Conservation (phyloP, 2,113 vertebrate genomes). For the Python bivittatus region DNA sequence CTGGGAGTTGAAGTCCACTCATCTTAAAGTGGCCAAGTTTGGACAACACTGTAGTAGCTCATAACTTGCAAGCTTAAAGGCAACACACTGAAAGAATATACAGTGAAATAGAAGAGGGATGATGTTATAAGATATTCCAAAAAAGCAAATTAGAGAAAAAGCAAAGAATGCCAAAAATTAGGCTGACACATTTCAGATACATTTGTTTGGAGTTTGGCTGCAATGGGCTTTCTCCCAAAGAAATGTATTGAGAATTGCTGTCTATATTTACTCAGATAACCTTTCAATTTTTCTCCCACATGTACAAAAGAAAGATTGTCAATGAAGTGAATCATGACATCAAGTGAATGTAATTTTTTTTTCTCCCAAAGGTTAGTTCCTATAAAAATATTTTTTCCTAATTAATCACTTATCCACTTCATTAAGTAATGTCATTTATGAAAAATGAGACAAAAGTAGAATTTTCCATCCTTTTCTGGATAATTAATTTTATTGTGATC, state of each 20-base stretch:
- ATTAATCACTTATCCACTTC: slow-evolving; percentile 64
- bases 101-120: not conserved
- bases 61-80: not conserved
- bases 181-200: not conserved
- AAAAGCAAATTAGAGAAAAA: not conserved
- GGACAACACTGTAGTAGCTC: too few relatives aligned
- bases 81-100: not conserved
- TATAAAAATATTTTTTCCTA: slow-evolving; percentile 53
- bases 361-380: not conserved
- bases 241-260: not conserved
- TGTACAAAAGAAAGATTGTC: not conserved
- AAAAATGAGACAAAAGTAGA: slow-evolving; percentile 36
- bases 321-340: not conserved
- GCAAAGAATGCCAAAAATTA: not conserved
- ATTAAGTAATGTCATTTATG: slow-evolving; percentile 40
- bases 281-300: slow-evolving; percentile 1
- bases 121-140: not conserved
- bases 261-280: rapidly evolving
- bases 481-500: slow-evolving; percentile 18
- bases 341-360: slow-evolving; percentile 5
- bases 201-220: not conserved
- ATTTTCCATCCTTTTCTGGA: rapidly evolving
- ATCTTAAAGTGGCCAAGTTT: too few relatives aligned
- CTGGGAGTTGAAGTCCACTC: too few relatives aligned
- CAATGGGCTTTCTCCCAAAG: not conserved